These are phyloP conservation scores for Meda fulgida DNA, from an alignment of 2,797 vertebrate species.

Conservation along the genomic window DNA sequence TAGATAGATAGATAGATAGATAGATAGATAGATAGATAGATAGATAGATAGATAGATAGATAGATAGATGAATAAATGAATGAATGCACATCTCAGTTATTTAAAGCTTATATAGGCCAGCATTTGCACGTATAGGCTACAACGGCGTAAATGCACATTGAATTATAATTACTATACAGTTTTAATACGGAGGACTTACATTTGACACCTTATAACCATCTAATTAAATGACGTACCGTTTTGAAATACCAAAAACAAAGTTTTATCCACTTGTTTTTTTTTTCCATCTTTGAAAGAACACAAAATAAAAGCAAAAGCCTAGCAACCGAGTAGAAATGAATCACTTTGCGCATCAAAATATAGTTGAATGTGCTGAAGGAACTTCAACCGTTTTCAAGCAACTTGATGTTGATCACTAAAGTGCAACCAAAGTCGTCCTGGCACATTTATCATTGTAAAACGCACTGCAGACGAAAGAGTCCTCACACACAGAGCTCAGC, in stretches of 20 bases:
- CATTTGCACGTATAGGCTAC: neutral
- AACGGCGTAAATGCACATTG: neutral
- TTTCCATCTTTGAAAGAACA: neutral
- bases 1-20: neutral
- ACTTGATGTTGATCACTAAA: slow-evolving; percentile 29
- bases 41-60: neutral
- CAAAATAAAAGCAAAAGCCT: slow-evolving; percentile 13
- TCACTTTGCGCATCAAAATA: neutral
- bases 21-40: neutral
- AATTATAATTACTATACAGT: neutral
- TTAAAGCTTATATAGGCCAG: neutral
- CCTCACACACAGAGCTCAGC: slow-evolving; percentile 66
- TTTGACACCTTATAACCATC: neutral
- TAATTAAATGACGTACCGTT: neutral
- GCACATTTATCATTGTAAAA: slow-evolving; percentile 45
- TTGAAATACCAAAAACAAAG: neutral
- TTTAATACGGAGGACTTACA: neutral
- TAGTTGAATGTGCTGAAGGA: neutral
- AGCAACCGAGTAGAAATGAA: neutral
- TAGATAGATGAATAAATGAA: neutral
- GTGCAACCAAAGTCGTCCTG: slow-evolving; percentile 28
- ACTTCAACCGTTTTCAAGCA: slow-evolving; percentile 23
- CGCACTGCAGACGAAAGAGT: slow-evolving; percentile 46
- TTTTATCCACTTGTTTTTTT: neutral
- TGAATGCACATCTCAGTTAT: neutral